Conservation (phyloP, 2,888 invertebrate genomes). For the Tipula lateralis region DNA sequence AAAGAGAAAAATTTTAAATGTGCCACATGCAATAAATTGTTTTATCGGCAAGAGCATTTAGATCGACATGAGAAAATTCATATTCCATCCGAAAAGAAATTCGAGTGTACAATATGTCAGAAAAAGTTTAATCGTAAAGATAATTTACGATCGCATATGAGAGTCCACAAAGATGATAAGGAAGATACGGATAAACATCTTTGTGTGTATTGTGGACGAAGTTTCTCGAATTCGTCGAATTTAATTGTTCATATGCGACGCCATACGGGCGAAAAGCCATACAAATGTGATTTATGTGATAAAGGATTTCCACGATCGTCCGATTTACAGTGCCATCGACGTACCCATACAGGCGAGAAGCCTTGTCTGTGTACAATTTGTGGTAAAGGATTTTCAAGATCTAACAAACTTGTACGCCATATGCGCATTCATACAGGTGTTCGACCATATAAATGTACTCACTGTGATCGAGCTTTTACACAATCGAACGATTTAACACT, state of each 20-base stretch:
- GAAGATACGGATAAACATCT: slow-evolving; percentile 48
- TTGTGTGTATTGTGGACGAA: slow-evolving; percentile 58
- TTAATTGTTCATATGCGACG: slow-evolving; percentile 62
- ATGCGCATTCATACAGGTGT: slow-evolving; percentile 57
- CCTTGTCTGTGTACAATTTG: slow-evolving; percentile 51
- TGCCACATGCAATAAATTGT: slow-evolving; percentile 59
- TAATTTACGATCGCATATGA: slow-evolving; percentile 56
- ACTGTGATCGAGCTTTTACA: slow-evolving; percentile 54
- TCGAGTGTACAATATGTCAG: slow-evolving; percentile 55
- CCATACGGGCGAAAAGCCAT: slow-evolving; percentile 63
- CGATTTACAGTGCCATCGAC: slow-evolving; percentile 57
- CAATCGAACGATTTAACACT: slow-evolving; percentile 68
- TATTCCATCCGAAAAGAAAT: slow-evolving; percentile 52
- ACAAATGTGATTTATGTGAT: slow-evolving; percentile 58
- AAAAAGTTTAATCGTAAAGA: slow-evolving; percentile 58
- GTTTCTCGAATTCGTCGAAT: slow-evolving; percentile 58
- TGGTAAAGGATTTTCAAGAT: slow-evolving; percentile 51
- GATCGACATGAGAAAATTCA: slow-evolving; percentile 62
- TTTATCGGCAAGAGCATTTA: slow-evolving; percentile 60
- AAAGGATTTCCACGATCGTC: slow-evolving; percentile 61
- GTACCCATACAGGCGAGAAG: slow-evolving; percentile 59
- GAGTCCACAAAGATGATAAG: slow-evolving; percentile 50
- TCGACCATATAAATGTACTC: slow-evolving; percentile 58
- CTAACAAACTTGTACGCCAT: slow-evolving; percentile 58
- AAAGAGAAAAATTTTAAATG: slow-evolving; percentile 53